Conservation (phyloP, 2,797 vertebrate genomes). For the Protosalanx chinensis region DNA sequence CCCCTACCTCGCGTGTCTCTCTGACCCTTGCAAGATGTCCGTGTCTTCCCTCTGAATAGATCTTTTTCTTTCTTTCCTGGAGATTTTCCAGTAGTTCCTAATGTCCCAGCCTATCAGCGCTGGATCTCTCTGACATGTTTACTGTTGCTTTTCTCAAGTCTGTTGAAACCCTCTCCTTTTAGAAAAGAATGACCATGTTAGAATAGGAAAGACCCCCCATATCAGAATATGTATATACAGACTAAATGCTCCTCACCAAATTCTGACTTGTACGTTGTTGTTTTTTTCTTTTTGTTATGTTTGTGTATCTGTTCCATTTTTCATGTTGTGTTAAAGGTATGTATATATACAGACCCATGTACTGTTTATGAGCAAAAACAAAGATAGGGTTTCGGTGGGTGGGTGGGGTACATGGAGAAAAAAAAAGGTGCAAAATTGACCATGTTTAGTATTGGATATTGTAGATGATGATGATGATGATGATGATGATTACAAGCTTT, state of each 20-base stretch:
- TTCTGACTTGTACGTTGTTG: slow-evolving; percentile 88
- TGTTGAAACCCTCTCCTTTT: neutral
- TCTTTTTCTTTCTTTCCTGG: neutral
- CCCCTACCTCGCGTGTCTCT: neutral
- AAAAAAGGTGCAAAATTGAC: slow-evolving; percentile 87
- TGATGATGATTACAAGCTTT: slow-evolving; percentile 68
- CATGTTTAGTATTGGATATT: slow-evolving; percentile 88
- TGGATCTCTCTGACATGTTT: neutral
- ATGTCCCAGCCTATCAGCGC: neutral
- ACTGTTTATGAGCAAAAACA: slow-evolving; percentile 97
- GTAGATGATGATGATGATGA: slow-evolving; percentile 80
- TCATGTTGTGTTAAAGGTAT: slow-evolving; percentile 82
- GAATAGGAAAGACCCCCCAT: slow-evolving; percentile 62
- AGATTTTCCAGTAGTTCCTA: neutral
- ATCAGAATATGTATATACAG: slow-evolving; percentile 69
- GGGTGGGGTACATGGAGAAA: slow-evolving; percentile 42
- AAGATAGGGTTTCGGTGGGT: slow-evolving; percentile 61
- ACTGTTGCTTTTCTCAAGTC: slow-evolving; percentile 1
- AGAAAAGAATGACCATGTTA: slow-evolving; percentile 54
- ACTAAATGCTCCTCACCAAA: slow-evolving; percentile 91
- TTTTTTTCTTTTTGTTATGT: slow-evolving; percentile 55
- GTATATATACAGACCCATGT: slow-evolving; percentile 97
- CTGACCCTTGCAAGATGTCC: slow-evolving; percentile 30
- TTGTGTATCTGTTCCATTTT: slow-evolving; percentile 22
- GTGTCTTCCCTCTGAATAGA: neutral